A percentile compares a stretch with the other conserved stretches of the same genome.
These are phyloP conservation scores for Coreoperca whiteheadi DNA, from an alignment of 2,113 vertebrate genomes.

Conservation along the genomic window DNA sequence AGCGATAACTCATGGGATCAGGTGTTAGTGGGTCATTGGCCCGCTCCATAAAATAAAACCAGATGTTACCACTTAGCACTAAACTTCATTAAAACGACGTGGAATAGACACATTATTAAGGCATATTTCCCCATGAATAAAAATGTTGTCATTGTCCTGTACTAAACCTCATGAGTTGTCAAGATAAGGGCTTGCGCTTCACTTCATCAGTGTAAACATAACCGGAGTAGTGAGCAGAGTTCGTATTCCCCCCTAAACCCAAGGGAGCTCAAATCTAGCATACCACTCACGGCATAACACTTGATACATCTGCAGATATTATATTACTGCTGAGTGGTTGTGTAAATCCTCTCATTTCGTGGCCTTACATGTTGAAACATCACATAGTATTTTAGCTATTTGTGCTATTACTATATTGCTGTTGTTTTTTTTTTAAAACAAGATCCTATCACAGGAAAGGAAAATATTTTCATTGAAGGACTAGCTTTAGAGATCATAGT, in stretches of 20 bases:
- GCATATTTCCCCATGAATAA: neutral
- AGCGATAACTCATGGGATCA: slow-evolving; percentile 6
- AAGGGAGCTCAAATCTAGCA: neutral
- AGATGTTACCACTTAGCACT: neutral
- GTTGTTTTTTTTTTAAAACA: neutral
- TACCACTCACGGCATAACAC: neutral
- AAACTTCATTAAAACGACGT: neutral
- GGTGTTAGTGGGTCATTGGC: neutral
- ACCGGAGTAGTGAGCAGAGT: neutral
- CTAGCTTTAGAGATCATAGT: neutral
- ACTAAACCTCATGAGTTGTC: neutral
- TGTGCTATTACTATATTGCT: neutral
- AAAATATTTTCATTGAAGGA: neutral
- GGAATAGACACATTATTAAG: neutral
- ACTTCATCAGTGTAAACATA: neutral
- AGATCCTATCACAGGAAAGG: neutral
- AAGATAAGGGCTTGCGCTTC: neutral
- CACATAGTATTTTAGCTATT: neutral
- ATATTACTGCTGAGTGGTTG: slow-evolving; percentile 18
- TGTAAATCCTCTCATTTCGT: slow-evolving; percentile 1
- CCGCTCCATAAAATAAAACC: neutral
- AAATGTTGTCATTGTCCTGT: neutral
- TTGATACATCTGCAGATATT: slow-evolving; percentile 16
- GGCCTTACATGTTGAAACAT: neutral
- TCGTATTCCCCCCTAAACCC: neutral